These are phyloP conservation scores for Martes martes DNA, from an alignment of 2,113 vertebrate genomes.

Conservation along the genomic window DNA sequence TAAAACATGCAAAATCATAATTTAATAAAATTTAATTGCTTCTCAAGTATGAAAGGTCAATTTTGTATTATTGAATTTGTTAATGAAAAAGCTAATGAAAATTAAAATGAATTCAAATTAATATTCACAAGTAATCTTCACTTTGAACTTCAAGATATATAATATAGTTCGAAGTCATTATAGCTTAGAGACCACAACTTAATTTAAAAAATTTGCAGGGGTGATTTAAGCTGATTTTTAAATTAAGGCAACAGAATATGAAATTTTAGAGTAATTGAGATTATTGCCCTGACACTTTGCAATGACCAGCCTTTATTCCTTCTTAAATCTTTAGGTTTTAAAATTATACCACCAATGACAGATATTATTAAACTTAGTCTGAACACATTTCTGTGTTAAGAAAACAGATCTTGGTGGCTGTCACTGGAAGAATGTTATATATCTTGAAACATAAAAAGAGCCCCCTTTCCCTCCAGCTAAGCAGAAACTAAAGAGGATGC, in stretches of 20 bases:
- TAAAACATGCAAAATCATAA: conserved; percentile 37
- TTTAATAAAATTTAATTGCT: conserved; percentile 58
- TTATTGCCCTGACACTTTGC: neutral
- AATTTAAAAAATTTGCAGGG: neutral
- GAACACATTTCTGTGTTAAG: neutral
- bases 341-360: neutral
- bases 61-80: conserved; percentile 60
- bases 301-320: neutral
- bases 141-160: conserved; percentile 49
- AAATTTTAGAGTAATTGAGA: conserved; percentile 8
- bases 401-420: neutral
- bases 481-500: neutral
- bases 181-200: neutral
- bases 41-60: conserved; percentile 50
- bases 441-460: neutral
- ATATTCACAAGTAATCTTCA: conserved; percentile 51
- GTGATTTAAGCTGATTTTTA: conserved; percentile 28
- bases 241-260: neutral
- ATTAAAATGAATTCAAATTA: conserved; percentile 68
- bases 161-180: conserved; percentile 16
- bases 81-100: conserved; percentile 61
- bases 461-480: neutral
- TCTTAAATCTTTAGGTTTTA: conserved; percentile 35
- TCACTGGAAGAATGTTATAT: neutral
- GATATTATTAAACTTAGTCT: neutral